phyloP scores from a whole-genome alignment of 2,113 vertebrate genomes.

The Charina bottae region DNA sequence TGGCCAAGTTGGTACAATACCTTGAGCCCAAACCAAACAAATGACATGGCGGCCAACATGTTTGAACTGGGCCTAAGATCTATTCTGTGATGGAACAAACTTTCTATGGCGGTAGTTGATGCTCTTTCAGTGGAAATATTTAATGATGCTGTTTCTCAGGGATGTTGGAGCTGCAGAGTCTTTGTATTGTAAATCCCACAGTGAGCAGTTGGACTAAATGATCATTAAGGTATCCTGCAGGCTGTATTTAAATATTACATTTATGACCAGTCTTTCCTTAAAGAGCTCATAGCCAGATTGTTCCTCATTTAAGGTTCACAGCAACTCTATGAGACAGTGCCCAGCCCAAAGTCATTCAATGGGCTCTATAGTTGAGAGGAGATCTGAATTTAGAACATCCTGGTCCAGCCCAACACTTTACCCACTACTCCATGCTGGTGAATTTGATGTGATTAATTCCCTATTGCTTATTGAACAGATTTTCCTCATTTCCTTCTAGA shows the following conservation, averaged over 20 bases:
- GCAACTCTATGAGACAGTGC: too few species aligned
- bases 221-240: not conserved
- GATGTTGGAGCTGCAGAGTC: not conserved
- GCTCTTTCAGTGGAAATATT: too few species aligned
- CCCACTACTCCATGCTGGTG: not conserved
- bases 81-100: too few species aligned
- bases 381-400: not conserved
- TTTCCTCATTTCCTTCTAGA: conserved; percentile 62
- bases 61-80: too few species aligned
- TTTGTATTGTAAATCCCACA: not conserved
- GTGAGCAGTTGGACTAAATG: not conserved
- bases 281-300: too few species aligned
- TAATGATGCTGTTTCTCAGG: too few species aligned
- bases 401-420: not conserved
- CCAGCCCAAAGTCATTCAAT: too few species aligned
- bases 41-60: too few species aligned
- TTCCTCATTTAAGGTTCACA: too few species aligned
- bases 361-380: not conserved
- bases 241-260: not conserved
- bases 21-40: not conserved
- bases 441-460: not conserved
- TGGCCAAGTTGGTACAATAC: not conserved
- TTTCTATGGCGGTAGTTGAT: too few species aligned
- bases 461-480: not conserved
- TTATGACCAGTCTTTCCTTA: not conserved